These are phyloP conservation scores for Pseudomyrmex dendroicus DNA, from an alignment of 1,140 invertebrate species.

Conservation along the genomic window DNA sequence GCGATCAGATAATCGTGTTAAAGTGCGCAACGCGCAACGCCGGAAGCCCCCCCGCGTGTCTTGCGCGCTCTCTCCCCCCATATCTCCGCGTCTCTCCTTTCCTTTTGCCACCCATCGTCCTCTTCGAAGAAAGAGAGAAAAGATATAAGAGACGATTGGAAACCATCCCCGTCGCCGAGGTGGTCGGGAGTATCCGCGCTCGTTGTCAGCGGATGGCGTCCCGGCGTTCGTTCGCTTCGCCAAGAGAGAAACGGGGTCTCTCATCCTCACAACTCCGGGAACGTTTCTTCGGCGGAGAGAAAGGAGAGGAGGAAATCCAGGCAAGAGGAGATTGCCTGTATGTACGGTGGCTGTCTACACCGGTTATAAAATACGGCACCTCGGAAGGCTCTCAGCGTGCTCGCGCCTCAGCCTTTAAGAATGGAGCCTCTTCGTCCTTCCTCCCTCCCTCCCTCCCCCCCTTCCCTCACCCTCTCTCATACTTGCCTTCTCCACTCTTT, in stretches of 20 bases:
- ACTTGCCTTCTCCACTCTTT: not conserved
- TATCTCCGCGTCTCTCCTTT: not conserved
- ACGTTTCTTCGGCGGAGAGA: slow-evolving; percentile 1
- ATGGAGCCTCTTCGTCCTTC: slow-evolving; percentile 2
- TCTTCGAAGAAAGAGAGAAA: not conserved
- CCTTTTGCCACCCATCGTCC: slow-evolving; percentile 10
- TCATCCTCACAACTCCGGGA: slow-evolving; percentile 22
- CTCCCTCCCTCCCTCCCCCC: not conserved
- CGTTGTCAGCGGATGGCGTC: slow-evolving; percentile 21
- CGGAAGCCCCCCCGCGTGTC: not conserved
- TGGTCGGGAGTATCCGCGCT: slow-evolving; percentile 44
- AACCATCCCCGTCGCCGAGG: slow-evolving; percentile 49
- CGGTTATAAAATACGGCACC: slow-evolving; percentile 76
- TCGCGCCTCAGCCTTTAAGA: slow-evolving; percentile 66
- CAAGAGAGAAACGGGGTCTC: slow-evolving; percentile 48
- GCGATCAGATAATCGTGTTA: slow-evolving; percentile 61
- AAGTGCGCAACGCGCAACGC: slow-evolving; percentile 46
- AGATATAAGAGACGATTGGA: slow-evolving; percentile 31
- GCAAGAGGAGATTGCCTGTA: slow-evolving; percentile 53
- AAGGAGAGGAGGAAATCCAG: not conserved
- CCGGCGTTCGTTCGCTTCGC: slow-evolving; percentile 16
- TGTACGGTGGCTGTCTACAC: slow-evolving; percentile 74
- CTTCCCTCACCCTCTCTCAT: not conserved
- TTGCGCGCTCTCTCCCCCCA: not conserved
- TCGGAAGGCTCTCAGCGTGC: slow-evolving; percentile 71